Evolutionary conservation across 2,113 vertebrate species (phyloP).

Genomic region (Nannospalax galili): DNA sequence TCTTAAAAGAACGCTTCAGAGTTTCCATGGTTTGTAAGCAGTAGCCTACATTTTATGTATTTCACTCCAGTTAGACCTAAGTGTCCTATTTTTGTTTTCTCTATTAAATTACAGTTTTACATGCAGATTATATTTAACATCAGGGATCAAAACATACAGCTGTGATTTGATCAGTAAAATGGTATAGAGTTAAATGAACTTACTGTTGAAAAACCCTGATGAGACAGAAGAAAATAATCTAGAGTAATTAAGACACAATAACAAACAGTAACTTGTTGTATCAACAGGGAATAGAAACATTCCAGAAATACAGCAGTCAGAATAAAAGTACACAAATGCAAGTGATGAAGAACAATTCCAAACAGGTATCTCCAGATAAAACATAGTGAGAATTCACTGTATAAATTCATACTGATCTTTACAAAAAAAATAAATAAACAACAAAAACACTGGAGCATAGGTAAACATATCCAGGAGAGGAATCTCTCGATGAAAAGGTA

Average conservation of each 20-base stretch:
- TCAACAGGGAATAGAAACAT: neutral
- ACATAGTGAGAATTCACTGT: neutral
- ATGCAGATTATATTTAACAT: neutral
- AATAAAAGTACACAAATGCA: neutral
- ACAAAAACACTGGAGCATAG: neutral
- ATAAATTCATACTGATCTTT: neutral
- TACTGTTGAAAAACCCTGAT: neutral
- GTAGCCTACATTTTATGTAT: neutral
- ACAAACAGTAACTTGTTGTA: neutral
- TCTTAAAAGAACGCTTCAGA: neutral
- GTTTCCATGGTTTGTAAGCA: too few species aligned
- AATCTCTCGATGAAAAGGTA: neutral
- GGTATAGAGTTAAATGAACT: neutral
- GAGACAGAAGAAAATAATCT: slow-evolving; percentile 14
- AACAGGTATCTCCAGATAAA: neutral
- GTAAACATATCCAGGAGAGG: neutral
- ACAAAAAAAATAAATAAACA: neutral
- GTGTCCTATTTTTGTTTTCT: neutral
- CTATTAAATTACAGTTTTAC: neutral
- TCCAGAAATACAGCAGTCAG: neutral
- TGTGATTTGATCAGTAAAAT: slow-evolving; percentile 19
- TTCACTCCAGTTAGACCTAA: neutral
- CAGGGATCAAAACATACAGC: slow-evolving; percentile 1
- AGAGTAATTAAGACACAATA: neutral
- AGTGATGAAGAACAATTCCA: neutral